These are phyloP conservation scores for Zaprionus camerounensis DNA, from an alignment of 1,140 invertebrate species.

Conservation along the genomic window DNA sequence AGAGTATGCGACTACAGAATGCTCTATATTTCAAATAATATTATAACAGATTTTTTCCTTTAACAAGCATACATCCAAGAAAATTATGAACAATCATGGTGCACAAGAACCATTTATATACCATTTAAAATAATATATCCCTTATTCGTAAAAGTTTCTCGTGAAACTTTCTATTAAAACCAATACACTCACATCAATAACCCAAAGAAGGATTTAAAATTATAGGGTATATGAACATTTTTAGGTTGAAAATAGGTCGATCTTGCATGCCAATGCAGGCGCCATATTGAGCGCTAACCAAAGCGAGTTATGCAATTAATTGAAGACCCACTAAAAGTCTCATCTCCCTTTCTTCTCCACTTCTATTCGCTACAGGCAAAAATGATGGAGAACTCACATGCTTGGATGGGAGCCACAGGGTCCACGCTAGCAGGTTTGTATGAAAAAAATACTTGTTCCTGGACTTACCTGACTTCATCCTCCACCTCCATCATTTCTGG, in stretches of 20 bases:
- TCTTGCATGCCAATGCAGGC: constrained; percentile 12
- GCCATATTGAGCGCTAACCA: constrained; percentile 65
- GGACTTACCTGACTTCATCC: constrained; percentile 14
- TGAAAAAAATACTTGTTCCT: not conserved
- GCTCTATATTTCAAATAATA: not conserved
- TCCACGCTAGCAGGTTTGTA: constrained; percentile 94
- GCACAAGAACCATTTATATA: not conserved
- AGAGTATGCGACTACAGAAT: constrained; percentile 4
- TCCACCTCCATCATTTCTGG: constrained; percentile 49
- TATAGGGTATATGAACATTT: constrained; percentile 10
- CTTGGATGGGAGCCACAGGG: constrained; percentile 93
- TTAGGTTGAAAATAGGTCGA: constrained; percentile 55
- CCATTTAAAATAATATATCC: not conserved
- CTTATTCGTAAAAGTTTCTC: too few relatives aligned
- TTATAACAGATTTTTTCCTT: not conserved
- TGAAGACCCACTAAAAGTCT: constrained; percentile 48
- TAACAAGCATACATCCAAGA: not conserved
- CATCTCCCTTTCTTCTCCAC: constrained; percentile 6
- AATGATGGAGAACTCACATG: constrained; percentile 94
- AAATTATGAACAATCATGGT: not conserved
- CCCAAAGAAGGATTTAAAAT: not conserved
- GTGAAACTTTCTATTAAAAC: not conserved
- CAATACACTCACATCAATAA: not conserved
- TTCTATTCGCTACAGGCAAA: constrained; percentile 88
- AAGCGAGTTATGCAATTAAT: constrained; percentile 69